These are phyloP conservation scores for Gila orcuttii DNA, from an alignment of 2,113 vertebrate species.

Conservation along the genomic window DNA sequence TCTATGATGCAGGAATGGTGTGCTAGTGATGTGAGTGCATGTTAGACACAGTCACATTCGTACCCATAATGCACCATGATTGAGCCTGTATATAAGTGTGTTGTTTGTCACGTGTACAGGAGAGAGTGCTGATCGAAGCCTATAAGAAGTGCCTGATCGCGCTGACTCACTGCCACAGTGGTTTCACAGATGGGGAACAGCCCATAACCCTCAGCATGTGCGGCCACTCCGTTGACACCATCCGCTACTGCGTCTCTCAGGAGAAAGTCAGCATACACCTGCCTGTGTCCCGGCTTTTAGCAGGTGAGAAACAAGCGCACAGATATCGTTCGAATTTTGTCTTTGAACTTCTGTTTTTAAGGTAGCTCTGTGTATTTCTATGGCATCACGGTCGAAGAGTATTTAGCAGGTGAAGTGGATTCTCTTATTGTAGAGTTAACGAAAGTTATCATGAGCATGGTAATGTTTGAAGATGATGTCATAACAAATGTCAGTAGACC, in stretches of 20 bases:
- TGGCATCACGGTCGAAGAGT: too few species aligned
- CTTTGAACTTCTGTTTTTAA: too few species aligned
- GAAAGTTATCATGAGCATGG: too few species aligned
- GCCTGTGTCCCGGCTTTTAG: constrained; percentile 92
- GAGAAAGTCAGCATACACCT: constrained; percentile 98
- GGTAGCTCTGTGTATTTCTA: too few species aligned
- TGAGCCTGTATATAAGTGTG: constrained; percentile 1
- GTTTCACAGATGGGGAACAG: constrained; percentile 92
- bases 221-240: constrained; percentile 92
- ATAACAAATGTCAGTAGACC: too few species aligned
- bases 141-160: constrained; percentile 90
- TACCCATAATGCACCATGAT: not conserved
- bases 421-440: too few species aligned
- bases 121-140: constrained; percentile 91
- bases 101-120: constrained; percentile 72
- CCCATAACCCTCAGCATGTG: constrained; percentile 90
- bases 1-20: constrained; percentile 99
- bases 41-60: not conserved
- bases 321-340: too few species aligned
- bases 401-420: too few species aligned
- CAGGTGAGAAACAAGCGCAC: constrained; percentile 76
- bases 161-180: constrained; percentile 87
- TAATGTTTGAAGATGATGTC: too few species aligned
- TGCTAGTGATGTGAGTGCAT: constrained; percentile 85
- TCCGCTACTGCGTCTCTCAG: constrained; percentile 96